These are phyloP conservation scores for Drosophila lowei DNA, from an alignment of 1,140 invertebrate species.

Conservation along the genomic window DNA sequence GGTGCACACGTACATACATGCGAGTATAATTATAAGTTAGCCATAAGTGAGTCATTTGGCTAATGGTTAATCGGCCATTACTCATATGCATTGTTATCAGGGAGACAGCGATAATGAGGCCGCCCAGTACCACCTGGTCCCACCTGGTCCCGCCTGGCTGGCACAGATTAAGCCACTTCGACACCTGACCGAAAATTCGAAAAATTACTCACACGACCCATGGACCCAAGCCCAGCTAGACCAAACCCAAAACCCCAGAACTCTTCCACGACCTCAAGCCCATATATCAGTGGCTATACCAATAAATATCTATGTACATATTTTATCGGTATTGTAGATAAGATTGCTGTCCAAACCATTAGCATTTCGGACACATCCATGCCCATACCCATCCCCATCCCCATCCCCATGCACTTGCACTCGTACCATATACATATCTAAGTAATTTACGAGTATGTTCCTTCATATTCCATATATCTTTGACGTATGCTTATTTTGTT, in stretches of 20 bases:
- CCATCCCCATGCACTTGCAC: neutral
- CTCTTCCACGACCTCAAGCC: constrained; percentile 6
- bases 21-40: neutral
- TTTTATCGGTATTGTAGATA: neutral
- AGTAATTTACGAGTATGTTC: too few relatives aligned
- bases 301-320: too few relatives aligned
- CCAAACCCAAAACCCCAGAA: constrained; percentile 9
- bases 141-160: neutral
- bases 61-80: constrained; percentile 33
- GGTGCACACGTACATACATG: too few relatives aligned
- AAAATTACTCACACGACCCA: neutral
- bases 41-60: constrained; percentile 14
- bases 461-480: too few relatives aligned
- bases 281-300: neutral
- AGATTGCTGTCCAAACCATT: constrained; percentile 18
- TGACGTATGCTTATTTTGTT: too few relatives aligned
- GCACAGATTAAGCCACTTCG: constrained; percentile 3
- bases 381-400: neutral
- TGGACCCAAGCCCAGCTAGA: too few relatives aligned
- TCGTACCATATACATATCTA: constrained; percentile 2
- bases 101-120: constrained; percentile 12
- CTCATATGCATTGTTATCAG: constrained; percentile 56
- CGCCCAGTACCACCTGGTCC: neutral
- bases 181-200: constrained; percentile 32
- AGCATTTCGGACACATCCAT: constrained; percentile 6